Evolutionary conservation across 2,113 vertebrate genomes (phyloP).

Genomic region (Cardinalis cardinalis): DNA sequence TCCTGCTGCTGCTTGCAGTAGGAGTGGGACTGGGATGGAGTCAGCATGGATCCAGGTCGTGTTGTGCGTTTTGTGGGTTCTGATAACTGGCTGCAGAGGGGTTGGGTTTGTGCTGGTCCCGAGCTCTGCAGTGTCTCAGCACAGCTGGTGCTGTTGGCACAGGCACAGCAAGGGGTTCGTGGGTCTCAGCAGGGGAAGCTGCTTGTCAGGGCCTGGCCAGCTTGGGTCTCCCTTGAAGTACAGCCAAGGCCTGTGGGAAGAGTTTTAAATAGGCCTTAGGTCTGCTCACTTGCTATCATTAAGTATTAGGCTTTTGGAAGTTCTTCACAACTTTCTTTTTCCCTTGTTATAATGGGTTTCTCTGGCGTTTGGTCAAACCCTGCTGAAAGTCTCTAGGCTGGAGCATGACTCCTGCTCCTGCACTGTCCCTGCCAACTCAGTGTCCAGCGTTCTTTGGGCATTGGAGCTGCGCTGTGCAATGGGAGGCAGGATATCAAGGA

Average conservation of each 20-base stretch:
- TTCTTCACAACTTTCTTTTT: background rate
- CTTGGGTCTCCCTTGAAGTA: background rate
- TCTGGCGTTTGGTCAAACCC: background rate
- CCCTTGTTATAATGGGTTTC: accelerated
- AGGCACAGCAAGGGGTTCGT: accelerated
- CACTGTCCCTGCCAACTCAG: accelerated
- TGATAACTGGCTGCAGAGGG: background rate
- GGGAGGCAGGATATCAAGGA: accelerated
- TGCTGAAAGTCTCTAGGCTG: accelerated
- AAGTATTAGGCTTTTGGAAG: background rate
- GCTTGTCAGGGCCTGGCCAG: background rate
- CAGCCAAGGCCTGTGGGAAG: accelerated
- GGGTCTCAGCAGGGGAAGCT: background rate
- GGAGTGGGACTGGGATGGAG: background rate
- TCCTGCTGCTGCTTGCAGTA: background rate
- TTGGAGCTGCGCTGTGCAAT: accelerated
- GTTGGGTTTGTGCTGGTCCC: background rate
- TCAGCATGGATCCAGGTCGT: accelerated
- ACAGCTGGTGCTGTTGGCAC: background rate
- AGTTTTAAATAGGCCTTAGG: background rate
- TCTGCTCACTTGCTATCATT: accelerated
- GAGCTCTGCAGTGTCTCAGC: background rate
- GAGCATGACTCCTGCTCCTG: accelerated
- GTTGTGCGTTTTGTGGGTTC: background rate
- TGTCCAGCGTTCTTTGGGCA: accelerated